phyloP scores from a whole-genome alignment of 2,113 vertebrate genomes.

The Monopterus albus region DNA sequence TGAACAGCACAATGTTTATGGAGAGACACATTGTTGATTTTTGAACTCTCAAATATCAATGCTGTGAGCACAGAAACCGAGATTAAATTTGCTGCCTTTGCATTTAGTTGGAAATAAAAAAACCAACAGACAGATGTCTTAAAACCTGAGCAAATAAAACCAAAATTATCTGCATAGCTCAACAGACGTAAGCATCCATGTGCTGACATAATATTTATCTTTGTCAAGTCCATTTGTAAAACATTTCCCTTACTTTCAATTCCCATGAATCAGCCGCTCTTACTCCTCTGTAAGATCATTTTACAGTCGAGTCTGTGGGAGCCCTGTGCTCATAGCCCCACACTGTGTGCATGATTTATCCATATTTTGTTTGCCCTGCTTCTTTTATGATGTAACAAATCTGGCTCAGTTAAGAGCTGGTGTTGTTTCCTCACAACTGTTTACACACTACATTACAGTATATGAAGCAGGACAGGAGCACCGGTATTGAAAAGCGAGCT shows the following conservation, averaged over 20 bases:
- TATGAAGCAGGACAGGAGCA: slow-evolving; percentile 45
- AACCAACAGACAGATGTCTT: too few relatives aligned
- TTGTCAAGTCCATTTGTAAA: background rate
- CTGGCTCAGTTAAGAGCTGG: background rate
- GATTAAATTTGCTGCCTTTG: background rate
- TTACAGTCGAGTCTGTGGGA: slow-evolving; percentile 14
- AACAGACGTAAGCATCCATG: background rate
- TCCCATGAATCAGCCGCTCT: slow-evolving; percentile 1
- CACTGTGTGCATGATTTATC: slow-evolving; percentile 28
- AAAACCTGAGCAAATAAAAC: background rate
- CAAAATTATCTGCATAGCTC: background rate
- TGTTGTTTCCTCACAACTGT: slow-evolving; percentile 1
- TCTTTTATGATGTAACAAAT: slow-evolving; percentile 12
- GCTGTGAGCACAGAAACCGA: background rate
- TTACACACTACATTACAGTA: slow-evolving; percentile 40
- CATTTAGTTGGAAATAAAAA: background rate
- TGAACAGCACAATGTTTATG: too few relatives aligned
- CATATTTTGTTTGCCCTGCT: slow-evolving; percentile 23
- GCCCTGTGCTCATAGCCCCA: slow-evolving; percentile 4
- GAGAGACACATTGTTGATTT: too few relatives aligned
- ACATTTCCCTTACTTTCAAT: slow-evolving; percentile 4
- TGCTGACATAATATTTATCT: background rate
- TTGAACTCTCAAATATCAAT: background rate
- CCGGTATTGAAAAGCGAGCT: slow-evolving; percentile 48
- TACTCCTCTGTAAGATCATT: slow-evolving; percentile 10